Conservation (phyloP, 92 coral and sea anemone species). For the Montipora capitata region DNA sequence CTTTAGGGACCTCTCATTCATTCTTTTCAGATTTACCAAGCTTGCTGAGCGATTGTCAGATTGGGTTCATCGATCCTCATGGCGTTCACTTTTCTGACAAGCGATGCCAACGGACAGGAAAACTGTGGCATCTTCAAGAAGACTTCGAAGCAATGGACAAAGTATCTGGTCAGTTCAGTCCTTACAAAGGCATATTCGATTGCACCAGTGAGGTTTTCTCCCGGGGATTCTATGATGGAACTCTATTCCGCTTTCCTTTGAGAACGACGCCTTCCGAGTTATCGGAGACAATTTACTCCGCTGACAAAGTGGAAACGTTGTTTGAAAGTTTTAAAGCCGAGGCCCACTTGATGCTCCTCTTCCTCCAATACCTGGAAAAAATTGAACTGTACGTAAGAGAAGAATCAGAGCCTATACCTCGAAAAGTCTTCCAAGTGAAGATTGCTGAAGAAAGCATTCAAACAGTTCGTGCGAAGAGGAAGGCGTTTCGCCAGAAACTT, state of each 20-base stretch:
- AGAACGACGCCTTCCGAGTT: constrained; percentile 75
- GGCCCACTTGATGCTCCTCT: constrained; percentile 82
- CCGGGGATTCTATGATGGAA: constrained; percentile 67
- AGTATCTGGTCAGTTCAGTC: constrained; percentile 72
- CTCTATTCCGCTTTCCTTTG: constrained; percentile 90
- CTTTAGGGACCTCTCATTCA: not conserved
- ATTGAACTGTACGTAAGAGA: constrained; percentile 77
- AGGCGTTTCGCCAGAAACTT: constrained; percentile 61
- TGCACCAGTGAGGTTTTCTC: constrained; percentile 18
- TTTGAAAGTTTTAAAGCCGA: constrained; percentile 80
- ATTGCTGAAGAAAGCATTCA: constrained; percentile 69
- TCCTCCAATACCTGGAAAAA: constrained; percentile 77
- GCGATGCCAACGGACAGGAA: constrained; percentile 41
- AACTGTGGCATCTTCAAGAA: constrained; percentile 35
- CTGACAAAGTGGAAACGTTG: constrained; percentile 72
- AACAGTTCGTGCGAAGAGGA: constrained; percentile 70
- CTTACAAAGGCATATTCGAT: constrained; percentile 76
- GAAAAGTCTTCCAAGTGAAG: constrained; percentile 77
- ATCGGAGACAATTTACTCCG: constrained; percentile 82
- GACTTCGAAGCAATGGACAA: constrained; percentile 24
- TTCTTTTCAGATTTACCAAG: constrained; percentile 67
- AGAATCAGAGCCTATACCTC: constrained; percentile 28
- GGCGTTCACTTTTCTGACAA: constrained; percentile 51
- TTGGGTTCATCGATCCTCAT: constrained; percentile 74
- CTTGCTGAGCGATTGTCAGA: constrained; percentile 56